phyloP scores from a whole-genome alignment of 2,113 vertebrate genomes.

The Sapajus apella region DNA sequence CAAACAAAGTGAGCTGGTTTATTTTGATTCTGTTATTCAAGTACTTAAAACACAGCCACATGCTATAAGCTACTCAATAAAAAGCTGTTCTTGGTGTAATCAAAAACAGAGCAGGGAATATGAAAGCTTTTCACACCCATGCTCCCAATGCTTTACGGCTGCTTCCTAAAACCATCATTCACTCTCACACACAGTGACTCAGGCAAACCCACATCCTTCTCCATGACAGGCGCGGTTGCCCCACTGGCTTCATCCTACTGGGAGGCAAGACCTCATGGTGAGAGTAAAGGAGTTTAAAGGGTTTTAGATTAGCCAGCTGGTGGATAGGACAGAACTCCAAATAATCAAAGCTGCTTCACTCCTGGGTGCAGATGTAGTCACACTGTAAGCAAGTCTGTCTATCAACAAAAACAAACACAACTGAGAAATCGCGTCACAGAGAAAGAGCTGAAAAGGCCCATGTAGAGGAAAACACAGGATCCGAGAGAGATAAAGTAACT shows the following conservation, averaged over 20 bases:
- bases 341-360: background rate
- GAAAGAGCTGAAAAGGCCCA: background rate
- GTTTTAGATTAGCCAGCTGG: background rate
- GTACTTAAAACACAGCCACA: constrained; percentile 5
- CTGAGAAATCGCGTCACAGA: background rate
- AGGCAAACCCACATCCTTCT: background rate
- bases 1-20: background rate
- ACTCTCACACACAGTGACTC: background rate
- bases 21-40: constrained; percentile 12
- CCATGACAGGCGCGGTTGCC: background rate
- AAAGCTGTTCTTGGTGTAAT: background rate
- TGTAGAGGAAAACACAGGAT: background rate
- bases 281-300: background rate
- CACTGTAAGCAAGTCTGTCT: background rate
- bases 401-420: background rate
- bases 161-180: background rate
- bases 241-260: background rate
- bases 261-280: background rate
- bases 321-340: background rate
- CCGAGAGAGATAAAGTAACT: background rate
- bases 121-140: background rate
- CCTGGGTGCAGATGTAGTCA: background rate
- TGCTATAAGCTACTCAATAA: constrained; percentile 7
- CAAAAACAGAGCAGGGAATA: background rate
- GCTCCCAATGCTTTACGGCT: background rate